phyloP scores from a whole-genome alignment of 2,113 vertebrate species.

The Ascaphus truei region DNA sequence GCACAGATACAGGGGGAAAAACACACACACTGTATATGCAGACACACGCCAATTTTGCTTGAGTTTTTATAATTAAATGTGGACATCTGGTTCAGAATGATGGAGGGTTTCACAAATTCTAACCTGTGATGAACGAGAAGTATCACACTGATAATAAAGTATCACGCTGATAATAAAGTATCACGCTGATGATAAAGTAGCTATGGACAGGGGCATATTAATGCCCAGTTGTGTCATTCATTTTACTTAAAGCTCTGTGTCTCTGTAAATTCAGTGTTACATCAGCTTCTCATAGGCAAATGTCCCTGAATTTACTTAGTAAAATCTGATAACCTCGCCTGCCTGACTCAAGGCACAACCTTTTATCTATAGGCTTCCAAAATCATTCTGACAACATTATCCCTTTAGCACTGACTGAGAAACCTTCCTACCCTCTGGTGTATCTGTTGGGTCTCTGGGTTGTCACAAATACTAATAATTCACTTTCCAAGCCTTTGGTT shows the following conservation, averaged over 20 bases:
- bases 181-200: background rate
- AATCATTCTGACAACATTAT: slow-evolving; percentile 20
- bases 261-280: background rate
- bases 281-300: background rate
- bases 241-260: background rate
- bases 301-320: background rate
- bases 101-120: background rate
- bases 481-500: slow-evolving; percentile 16
- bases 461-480: slow-evolving; percentile 33
- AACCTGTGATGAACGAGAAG: background rate
- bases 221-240: background rate
- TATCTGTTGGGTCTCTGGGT: slow-evolving; percentile 11
- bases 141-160: no score
- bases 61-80: background rate
- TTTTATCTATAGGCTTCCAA: slow-evolving; percentile 17
- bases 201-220: background rate
- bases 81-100: background rate
- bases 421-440: background rate
- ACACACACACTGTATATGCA: no score
- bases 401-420: background rate
- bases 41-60: no score
- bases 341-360: slow-evolving; percentile 21
- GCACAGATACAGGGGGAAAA: no score
- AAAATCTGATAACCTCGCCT: slow-evolving; percentile 2
- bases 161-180: no score